Evolutionary conservation across 2,113 vertebrate genomes (phyloP).

Genomic region (Xiphophorus couchianus): DNA sequence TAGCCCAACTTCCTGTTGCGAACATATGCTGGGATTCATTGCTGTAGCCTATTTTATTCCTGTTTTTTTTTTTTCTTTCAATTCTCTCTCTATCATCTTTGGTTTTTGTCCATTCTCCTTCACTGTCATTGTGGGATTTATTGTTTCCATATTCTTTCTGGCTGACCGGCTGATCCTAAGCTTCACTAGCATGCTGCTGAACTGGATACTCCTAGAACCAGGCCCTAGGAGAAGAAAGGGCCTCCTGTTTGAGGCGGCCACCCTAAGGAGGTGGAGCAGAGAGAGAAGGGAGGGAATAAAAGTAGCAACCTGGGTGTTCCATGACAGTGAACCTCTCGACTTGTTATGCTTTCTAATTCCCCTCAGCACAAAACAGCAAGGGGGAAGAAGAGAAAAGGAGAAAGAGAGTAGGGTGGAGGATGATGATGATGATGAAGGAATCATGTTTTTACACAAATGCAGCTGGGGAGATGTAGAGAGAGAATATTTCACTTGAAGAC

Average conservation of each 20-base stretch:
- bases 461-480: conserved; percentile 70
- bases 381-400: conserved; percentile 40
- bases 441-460: conserved; percentile 60
- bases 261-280: conserved; percentile 57
- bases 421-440: conserved; percentile 57
- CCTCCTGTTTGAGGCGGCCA: conserved; percentile 65
- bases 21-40: too few relatives aligned
- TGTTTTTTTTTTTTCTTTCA: background rate
- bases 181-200: conserved; percentile 26
- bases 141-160: conserved; percentile 49
- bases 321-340: conserved; percentile 78
- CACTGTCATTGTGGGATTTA: conserved; percentile 41
- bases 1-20: too few relatives aligned
- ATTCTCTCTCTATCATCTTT: conserved; percentile 9
- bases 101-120: conserved; percentile 36
- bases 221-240: conserved; percentile 49
- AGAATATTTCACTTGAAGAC: background rate
- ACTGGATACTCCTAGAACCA: conserved; percentile 46
- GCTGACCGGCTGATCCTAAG: conserved; percentile 25
- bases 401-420: conserved; percentile 25
- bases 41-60: background rate
- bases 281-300: conserved; percentile 18
- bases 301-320: conserved; percentile 90
- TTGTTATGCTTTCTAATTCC: conserved; percentile 88
- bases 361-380: conserved; percentile 71